Evolutionary conservation across 2,113 vertebrate genomes (phyloP).

Genomic region (Periophthalmodon schlosseri): DNA sequence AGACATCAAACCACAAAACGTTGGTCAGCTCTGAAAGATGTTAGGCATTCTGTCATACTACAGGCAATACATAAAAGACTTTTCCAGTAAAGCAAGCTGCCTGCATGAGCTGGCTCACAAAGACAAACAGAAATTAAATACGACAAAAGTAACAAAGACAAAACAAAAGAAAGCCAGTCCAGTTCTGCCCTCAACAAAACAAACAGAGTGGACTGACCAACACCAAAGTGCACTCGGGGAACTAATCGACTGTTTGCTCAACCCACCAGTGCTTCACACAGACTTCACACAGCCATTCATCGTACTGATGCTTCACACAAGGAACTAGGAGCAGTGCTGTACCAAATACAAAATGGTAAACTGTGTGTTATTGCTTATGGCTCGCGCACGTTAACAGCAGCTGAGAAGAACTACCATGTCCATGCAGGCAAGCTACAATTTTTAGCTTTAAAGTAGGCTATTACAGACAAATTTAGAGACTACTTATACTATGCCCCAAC

Average conservation of each 20-base stretch:
- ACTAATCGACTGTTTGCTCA: background rate
- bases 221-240: background rate
- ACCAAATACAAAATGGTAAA: constrained; percentile 11
- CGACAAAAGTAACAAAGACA: background rate
- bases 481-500: too few species aligned
- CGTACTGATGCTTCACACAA: background rate
- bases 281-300: background rate
- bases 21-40: background rate
- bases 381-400: background rate
- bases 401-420: too few species aligned
- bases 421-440: too few species aligned
- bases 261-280: background rate
- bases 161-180: background rate
- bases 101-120: background rate
- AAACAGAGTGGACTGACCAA: too few species aligned
- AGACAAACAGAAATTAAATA: background rate
- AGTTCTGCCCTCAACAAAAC: background rate
- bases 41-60: background rate
- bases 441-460: too few species aligned
- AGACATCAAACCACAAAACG: constrained; percentile 14
- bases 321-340: background rate
- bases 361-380: background rate
- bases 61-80: background rate
- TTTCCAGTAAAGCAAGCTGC: background rate
- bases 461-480: too few species aligned